Percentiles rank a stretch among this genome's conserved stretches.
phyloP scores from a whole-genome alignment of 2,113 vertebrate genomes.

The Camelus dromedarius region DNA sequence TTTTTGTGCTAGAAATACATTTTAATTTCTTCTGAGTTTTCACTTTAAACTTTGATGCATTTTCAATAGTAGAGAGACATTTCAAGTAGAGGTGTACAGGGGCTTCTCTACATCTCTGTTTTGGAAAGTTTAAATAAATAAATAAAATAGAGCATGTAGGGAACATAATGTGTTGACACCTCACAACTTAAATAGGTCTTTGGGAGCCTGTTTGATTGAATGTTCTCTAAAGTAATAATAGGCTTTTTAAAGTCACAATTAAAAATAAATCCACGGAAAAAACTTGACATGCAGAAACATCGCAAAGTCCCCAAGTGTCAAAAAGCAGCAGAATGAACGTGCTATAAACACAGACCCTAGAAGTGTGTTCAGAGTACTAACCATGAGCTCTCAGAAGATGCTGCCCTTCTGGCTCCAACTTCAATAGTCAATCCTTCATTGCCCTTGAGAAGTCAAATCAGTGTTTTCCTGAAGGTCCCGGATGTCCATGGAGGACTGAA shows the following conservation, averaged over 20 bases:
- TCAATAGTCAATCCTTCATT: constrained; percentile 32
- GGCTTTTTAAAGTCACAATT: background rate
- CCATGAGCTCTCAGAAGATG: background rate
- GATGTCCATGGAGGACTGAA: background rate
- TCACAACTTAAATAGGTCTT: background rate
- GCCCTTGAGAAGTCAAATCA: constrained; percentile 36
- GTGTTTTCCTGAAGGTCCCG: background rate
- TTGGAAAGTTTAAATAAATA: background rate
- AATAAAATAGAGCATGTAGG: background rate
- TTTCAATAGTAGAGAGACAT: background rate
- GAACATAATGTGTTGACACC: background rate
- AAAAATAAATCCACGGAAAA: background rate
- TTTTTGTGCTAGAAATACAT: constrained; percentile 16
- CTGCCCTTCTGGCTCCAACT: background rate
- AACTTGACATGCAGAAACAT: background rate
- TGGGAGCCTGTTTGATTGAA: background rate
- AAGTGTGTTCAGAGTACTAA: constrained; percentile 19
- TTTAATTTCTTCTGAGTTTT: constrained; percentile 26
- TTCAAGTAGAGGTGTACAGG: background rate
- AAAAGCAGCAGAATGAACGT: background rate
- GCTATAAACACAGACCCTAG: background rate
- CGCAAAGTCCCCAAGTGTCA: constrained; percentile 15
- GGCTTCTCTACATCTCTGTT: background rate
- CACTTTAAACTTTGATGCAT: background rate
- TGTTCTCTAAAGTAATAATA: background rate